Conservation (phyloP, 1,140 invertebrate genomes). For the Octopus bimaculoides region DNA sequence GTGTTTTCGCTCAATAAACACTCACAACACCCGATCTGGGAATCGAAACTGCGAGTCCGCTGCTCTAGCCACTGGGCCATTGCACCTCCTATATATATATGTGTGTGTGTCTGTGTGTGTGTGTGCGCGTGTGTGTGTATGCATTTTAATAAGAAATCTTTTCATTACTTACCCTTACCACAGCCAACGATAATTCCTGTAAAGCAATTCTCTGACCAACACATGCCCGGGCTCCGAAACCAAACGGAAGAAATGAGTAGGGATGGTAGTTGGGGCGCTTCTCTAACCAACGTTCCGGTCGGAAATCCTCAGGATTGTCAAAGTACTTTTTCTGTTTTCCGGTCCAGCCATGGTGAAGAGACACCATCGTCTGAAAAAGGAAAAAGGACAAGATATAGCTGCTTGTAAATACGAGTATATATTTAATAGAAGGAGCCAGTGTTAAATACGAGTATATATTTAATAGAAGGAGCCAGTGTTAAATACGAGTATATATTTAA, state of each 20-base stretch:
- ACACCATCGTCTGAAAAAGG: conserved; percentile 55
- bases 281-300: conserved; percentile 41
- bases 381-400: conserved; percentile 46
- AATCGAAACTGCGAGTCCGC: too few species aligned
- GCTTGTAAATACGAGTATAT: too few species aligned
- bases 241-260: conserved; percentile 81
- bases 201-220: conserved; percentile 85
- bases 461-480: too few species aligned
- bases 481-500: too few species aligned
- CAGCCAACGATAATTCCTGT: conserved; percentile 78
- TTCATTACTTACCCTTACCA: conserved; percentile 67
- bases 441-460: too few species aligned
- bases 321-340: conserved; percentile 23
- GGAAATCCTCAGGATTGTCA: conserved; percentile 27
- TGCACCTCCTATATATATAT: too few species aligned
- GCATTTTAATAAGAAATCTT: conserved; percentile 57
- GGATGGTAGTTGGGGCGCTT: conserved; percentile 65
- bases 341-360: conserved; percentile 24
- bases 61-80: too few species aligned
- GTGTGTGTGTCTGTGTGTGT: too few species aligned
- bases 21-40: too few species aligned
- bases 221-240: conserved; percentile 82
- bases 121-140: too few species aligned
- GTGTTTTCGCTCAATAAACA: too few species aligned
- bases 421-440: too few species aligned